These are phyloP conservation scores for Nerophis lumbriciformis DNA, from an alignment of 2,113 vertebrate species.

Conservation along the genomic window DNA sequence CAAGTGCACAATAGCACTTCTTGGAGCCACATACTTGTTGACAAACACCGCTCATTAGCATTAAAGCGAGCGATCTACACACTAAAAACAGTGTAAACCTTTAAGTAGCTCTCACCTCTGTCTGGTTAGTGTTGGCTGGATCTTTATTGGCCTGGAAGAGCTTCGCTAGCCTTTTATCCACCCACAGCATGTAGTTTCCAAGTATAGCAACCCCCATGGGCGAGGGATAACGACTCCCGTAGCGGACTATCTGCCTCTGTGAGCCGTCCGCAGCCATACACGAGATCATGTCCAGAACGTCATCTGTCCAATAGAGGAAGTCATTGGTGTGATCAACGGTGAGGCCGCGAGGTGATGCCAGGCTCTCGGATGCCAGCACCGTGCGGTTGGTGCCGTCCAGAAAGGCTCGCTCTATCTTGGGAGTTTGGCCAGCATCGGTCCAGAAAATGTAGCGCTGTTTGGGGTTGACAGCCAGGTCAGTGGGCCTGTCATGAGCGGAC, in stretches of 20 bases:
- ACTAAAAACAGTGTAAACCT: no score
- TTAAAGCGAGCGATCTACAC: no score
- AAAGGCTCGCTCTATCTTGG: slow-evolving; percentile 86
- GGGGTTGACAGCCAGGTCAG: slow-evolving; percentile 85
- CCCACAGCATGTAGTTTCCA: slow-evolving; percentile 86
- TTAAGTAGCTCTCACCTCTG: slow-evolving; percentile 54
- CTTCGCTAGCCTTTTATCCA: slow-evolving; percentile 86
- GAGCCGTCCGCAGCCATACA: slow-evolving; percentile 77
- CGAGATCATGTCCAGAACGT: slow-evolving; percentile 86
- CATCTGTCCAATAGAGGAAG: slow-evolving; percentile 90
- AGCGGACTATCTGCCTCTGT: slow-evolving; percentile 79
- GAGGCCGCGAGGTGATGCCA: slow-evolving; percentile 82
- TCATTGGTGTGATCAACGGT: slow-evolving; percentile 80
- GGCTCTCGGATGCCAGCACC: slow-evolving; percentile 81
- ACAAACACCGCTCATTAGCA: no score
- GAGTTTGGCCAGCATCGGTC: slow-evolving; percentile 86
- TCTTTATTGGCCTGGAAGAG: slow-evolving; percentile 85
- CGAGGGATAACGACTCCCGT: slow-evolving; percentile 84
- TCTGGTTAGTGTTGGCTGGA: slow-evolving; percentile 72
- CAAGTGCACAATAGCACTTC: no score
- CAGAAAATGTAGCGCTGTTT: slow-evolving; percentile 86
- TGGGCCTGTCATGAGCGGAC: slow-evolving; percentile 77
- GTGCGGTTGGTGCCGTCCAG: slow-evolving; percentile 89
- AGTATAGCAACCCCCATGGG: slow-evolving; percentile 84
- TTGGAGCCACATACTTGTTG: no score